A percentile compares a stretch with the other conserved stretches of the same genome.
Evolutionary conservation across 2,113 vertebrate genomes (phyloP).

Genomic region (Dipodomys stephensi): DNA sequence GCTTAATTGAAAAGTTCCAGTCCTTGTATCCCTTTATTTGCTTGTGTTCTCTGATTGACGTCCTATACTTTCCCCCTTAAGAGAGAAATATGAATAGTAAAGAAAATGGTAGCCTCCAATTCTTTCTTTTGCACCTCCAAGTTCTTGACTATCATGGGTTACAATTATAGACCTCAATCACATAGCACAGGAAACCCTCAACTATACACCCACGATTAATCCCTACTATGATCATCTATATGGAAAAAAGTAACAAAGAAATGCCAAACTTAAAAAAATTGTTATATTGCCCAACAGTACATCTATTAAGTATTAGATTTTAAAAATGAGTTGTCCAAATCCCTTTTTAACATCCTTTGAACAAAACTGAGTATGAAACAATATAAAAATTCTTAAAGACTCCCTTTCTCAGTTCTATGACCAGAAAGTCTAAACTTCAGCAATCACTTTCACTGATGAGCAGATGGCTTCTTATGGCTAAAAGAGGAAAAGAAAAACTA

Average conservation of each 20-base stretch:
- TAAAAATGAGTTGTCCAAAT: not conserved
- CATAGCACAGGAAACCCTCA: not conserved
- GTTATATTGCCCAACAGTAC: not conserved
- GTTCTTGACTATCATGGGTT: not conserved
- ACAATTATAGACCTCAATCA: not conserved
- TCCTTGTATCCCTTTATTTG: not conserved
- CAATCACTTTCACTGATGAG: not conserved
- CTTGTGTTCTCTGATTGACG: not conserved
- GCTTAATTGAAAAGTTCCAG: not conserved
- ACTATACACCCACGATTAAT: not conserved
- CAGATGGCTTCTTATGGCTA: not conserved
- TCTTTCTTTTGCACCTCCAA: not conserved
- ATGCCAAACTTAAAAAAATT: constrained; percentile 25
- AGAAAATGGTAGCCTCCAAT: not conserved
- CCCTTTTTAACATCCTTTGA: not conserved
- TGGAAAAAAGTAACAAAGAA: constrained; percentile 12
- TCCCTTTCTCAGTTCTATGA: not conserved
- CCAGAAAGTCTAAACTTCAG: constrained; percentile 12
- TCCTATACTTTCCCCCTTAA: too few species aligned
- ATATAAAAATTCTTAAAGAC: constrained; percentile 13
- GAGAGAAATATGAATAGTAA: constrained; percentile 26
- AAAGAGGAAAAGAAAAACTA: not conserved
- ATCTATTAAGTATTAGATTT: not conserved
- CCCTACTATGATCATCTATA: not conserved
- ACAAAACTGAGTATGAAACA: not conserved